phyloP scores from a whole-genome alignment of 2,113 vertebrate species.

The Actenoides lindsayi region DNA sequence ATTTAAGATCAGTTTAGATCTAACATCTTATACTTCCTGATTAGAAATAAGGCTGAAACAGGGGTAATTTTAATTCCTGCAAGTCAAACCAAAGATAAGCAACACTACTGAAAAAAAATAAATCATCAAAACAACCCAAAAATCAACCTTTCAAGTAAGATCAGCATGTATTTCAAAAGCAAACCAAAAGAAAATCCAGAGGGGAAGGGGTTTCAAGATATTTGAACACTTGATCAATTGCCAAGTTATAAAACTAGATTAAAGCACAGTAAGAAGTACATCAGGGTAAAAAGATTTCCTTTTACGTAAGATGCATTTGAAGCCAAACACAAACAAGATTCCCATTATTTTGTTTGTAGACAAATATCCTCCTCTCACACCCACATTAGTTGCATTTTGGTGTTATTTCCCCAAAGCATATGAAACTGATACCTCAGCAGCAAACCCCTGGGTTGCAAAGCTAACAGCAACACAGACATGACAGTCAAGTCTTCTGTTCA shows the following conservation, averaged over 20 bases:
- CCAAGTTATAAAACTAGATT: slow-evolving; percentile 18
- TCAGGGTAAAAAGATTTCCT: neutral
- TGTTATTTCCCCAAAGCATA: neutral
- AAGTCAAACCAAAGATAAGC: neutral
- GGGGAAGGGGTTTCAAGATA: neutral
- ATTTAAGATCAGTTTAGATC: neutral
- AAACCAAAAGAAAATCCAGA: neutral
- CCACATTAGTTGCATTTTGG: neutral
- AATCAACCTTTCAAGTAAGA: neutral
- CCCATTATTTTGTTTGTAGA: neutral
- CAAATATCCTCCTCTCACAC: neutral
- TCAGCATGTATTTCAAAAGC: neutral
- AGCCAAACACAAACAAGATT: slow-evolving; percentile 13
- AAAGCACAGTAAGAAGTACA: neutral
- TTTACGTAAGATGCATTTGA: neutral
- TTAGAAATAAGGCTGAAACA: neutral
- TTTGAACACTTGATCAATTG: neutral
- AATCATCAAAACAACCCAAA: neutral
- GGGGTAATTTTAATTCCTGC: neutral
- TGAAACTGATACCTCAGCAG: neutral
- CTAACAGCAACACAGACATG: neutral
- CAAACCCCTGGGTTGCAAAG: neutral
- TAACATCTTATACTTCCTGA: neutral
- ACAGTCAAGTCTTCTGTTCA: neutral
- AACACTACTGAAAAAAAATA: neutral